These are phyloP conservation scores for Chrysolina haemoptera DNA, from an alignment of 2,888 invertebrate genomes.

Conservation along the genomic window DNA sequence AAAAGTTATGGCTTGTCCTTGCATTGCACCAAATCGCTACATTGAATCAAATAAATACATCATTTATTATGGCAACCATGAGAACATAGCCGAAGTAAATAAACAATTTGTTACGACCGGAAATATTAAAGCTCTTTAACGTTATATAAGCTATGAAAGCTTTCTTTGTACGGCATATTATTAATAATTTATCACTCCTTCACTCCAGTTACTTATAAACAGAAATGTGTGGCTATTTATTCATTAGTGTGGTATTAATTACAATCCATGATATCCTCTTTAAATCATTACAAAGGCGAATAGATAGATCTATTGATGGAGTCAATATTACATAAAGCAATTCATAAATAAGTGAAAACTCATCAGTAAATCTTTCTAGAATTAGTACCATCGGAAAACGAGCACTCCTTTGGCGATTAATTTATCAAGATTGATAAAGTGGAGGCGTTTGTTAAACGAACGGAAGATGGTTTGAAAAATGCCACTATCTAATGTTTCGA, in stretches of 20 bases:
- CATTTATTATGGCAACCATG: slow-evolving; percentile 27
- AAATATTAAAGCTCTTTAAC: slow-evolving; percentile 28
- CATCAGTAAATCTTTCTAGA: slow-evolving; percentile 33
- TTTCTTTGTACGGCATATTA: slow-evolving; percentile 7
- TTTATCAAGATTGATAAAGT: slow-evolving; percentile 17
- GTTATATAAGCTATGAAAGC: slow-evolving; percentile 28
- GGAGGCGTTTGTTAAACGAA: slow-evolving; percentile 16
- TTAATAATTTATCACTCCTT: slow-evolving; percentile 20
- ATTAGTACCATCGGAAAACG: slow-evolving; percentile 33
- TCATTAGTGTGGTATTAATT: slow-evolving; percentile 20
- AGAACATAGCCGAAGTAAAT: slow-evolving; percentile 25
- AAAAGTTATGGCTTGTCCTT: background rate
- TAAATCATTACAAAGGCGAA: slow-evolving; percentile 3
- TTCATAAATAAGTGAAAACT: slow-evolving; percentile 24
- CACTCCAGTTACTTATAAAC: background rate
- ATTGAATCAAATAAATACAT: slow-evolving; percentile 27
- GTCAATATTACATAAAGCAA: slow-evolving; percentile 17
- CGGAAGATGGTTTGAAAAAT: slow-evolving; percentile 10
- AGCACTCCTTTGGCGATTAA: slow-evolving; percentile 37
- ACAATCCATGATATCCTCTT: slow-evolving; percentile 16
- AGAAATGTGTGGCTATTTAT: slow-evolving; percentile 14
- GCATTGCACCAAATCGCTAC: background rate
- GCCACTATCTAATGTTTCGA: background rate
- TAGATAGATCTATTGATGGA: background rate
- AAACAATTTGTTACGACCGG: slow-evolving; percentile 28